Evolutionary conservation across 2,113 vertebrate genomes (phyloP), one percentile per base, ranked within the genome.

Genomic region (Oriolus oriolus): DNA sequence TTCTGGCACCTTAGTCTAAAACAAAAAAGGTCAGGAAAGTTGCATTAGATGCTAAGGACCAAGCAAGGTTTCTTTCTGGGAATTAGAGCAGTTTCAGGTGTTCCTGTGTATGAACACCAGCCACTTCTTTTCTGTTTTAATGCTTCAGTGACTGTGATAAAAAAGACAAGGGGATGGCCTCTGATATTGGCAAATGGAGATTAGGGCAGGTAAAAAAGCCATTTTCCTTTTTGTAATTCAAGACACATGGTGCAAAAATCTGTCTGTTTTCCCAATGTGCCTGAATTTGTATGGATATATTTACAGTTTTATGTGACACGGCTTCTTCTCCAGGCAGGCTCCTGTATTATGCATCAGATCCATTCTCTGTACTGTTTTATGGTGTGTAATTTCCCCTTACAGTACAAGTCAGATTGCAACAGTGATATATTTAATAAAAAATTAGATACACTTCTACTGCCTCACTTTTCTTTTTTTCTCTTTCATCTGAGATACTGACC

Each of bases 281-380:
- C 45, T 63, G 92, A 77, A 86, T 95, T 87, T 89, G 31, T 87
- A 71, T 49, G 53, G 61, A 39, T 80, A 86, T 81, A 86, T 94
- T 95, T 95, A 87, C 84, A 82, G 77, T 41, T 95, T 81, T 81
- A 69, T 93, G 78, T 23, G 76, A 26, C 70, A 68, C 2, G 17
- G 80, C 86, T 92, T 93, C 94, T 77, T 95, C 96, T 97, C 79
- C 86, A 81, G 90, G 83, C 87, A 92, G 66, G 37, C 59, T 96
- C 68, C 94, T 96, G 47, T 93, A 95, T 97, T 96, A 97, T 95
- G 65, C 84, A 97, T 93, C 82, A 93, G 65, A 92, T 87, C 89
- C 81, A 96, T 96, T 97, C 94, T 93, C 93, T 95, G 77, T 60
- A 42, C 87, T 85, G 83, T 88, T 92, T 84, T 93, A 93, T 85